Evolutionary conservation across 1,140 invertebrate genomes (phyloP).

Genomic region (Bilobella aurantiaca): DNA sequence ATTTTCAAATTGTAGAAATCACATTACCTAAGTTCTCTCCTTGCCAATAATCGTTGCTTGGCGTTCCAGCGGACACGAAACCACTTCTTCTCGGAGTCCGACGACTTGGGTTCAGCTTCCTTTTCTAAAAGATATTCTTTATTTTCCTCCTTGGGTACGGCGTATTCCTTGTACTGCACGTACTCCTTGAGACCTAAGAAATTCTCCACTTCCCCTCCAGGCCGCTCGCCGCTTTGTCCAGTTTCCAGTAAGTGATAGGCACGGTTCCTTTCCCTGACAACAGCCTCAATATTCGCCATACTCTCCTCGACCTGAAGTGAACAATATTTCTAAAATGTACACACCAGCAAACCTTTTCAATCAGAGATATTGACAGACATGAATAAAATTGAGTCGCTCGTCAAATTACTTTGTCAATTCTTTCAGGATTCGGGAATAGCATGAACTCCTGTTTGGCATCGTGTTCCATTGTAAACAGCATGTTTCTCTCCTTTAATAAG

Average conservation of each 20-base stretch:
- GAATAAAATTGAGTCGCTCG: conserved; percentile 7
- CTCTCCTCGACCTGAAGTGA: conserved; percentile 62
- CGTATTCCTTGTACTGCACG: conserved; percentile 23
- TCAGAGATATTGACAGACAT: background rate
- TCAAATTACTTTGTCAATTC: conserved; percentile 87
- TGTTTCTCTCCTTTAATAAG: conserved; percentile 90
- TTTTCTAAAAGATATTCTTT: conserved; percentile 24
- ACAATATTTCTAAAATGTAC: background rate
- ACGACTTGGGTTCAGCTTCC: conserved; percentile 21
- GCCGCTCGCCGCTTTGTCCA: conserved; percentile 67
- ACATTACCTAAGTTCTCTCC: conserved; percentile 14
- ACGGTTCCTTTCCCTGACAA: conserved; percentile 82
- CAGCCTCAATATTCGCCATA: conserved; percentile 86
- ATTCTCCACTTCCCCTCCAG: conserved; percentile 39
- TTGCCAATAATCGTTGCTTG: conserved; percentile 6
- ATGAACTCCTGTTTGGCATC: conserved; percentile 56
- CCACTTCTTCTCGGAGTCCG: conserved; percentile 21
- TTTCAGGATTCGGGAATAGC: conserved; percentile 87
- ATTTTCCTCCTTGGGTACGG: conserved; percentile 30
- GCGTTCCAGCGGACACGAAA: conserved; percentile 20
- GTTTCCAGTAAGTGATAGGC: conserved; percentile 86
- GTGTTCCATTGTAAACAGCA: conserved; percentile 92
- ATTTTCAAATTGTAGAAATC: background rate
- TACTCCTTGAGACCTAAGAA: conserved; percentile 32
- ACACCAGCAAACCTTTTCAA: background rate